Conservation (phyloP, 2,888 invertebrate species). For the Drosophila setosimentum region DNA sequence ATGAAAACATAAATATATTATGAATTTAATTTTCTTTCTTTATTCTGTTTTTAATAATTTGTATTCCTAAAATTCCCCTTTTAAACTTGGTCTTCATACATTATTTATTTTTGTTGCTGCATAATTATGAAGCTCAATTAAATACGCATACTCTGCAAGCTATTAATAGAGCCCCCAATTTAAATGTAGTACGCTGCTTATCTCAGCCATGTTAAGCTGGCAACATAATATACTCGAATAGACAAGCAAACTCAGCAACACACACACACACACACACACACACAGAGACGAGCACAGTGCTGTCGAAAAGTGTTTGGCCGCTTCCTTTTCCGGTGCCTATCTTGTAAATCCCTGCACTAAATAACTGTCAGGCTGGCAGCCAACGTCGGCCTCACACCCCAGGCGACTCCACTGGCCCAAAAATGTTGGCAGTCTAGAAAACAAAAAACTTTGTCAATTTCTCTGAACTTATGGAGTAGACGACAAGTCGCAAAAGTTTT, state of each 20-base stretch:
- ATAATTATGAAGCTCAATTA: slow-evolving; percentile 51
- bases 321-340: slow-evolving; percentile 75
- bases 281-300: slow-evolving; percentile 8
- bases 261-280: slow-evolving; percentile 8
- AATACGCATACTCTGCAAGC: slow-evolving; percentile 49
- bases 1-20: neutral
- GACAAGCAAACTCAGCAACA: slow-evolving; percentile 11
- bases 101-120: slow-evolving; percentile 26
- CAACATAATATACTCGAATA: slow-evolving; percentile 58
- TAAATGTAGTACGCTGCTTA: slow-evolving; percentile 52
- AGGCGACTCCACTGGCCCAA: neutral
- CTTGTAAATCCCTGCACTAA: slow-evolving; percentile 73
- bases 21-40: neutral
- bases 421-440: slow-evolving; percentile 30
- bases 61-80: neutral
- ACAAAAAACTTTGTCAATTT: slow-evolving; percentile 73
- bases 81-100: neutral
- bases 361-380: slow-evolving; percentile 65
- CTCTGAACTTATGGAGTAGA: slow-evolving; percentile 43
- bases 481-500: slow-evolving; percentile 66
- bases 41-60: neutral
- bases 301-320: slow-evolving; percentile 60
- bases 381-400: slow-evolving; percentile 10
- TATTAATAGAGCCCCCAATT: slow-evolving; percentile 48
- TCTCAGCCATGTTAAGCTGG: slow-evolving; percentile 62